Evolutionary conservation across 2,888 invertebrate genomes (phyloP).

Genomic region (Dicranocentrus wangi): DNA sequence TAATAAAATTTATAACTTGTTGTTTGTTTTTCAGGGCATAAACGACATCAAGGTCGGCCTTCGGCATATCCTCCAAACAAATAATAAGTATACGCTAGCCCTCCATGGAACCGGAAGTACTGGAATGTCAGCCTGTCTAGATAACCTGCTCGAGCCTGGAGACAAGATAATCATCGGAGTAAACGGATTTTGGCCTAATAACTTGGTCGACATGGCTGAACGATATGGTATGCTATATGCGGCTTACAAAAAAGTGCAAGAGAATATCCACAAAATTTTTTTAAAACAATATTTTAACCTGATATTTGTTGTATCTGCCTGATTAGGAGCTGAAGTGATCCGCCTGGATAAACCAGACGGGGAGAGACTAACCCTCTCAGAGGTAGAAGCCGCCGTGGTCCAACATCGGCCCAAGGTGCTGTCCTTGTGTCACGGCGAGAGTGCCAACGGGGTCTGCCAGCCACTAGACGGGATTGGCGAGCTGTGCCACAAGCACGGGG

Average conservation of each 20-base stretch:
- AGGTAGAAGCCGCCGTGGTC: slow-evolving; percentile 78
- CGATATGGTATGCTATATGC: not conserved
- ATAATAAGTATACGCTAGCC: not conserved
- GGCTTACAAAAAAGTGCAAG: not conserved
- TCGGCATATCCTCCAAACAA: not conserved
- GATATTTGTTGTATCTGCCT: not conserved
- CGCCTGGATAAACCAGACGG: not conserved
- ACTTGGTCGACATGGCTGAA: not conserved
- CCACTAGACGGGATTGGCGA: no score
- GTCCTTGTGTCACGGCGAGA: slow-evolving; percentile 87
- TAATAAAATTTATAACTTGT: no score
- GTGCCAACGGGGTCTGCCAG: slow-evolving; percentile 87
- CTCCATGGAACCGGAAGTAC: not conserved
- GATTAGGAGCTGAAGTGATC: not conserved
- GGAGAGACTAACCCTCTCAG: not conserved
- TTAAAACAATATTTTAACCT: no score
- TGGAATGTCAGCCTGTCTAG: not conserved
- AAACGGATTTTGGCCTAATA: not conserved
- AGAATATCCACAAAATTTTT: no score
- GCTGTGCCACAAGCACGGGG: slow-evolving; percentile 82
- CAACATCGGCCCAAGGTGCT: slow-evolving; percentile 81
- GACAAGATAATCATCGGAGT: not conserved
- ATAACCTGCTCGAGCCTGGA: not conserved
- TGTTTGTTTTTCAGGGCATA: no score
- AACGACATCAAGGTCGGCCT: not conserved